Conservation (phyloP, 1,140 invertebrate species). For the Brachionus sp. region DNA sequence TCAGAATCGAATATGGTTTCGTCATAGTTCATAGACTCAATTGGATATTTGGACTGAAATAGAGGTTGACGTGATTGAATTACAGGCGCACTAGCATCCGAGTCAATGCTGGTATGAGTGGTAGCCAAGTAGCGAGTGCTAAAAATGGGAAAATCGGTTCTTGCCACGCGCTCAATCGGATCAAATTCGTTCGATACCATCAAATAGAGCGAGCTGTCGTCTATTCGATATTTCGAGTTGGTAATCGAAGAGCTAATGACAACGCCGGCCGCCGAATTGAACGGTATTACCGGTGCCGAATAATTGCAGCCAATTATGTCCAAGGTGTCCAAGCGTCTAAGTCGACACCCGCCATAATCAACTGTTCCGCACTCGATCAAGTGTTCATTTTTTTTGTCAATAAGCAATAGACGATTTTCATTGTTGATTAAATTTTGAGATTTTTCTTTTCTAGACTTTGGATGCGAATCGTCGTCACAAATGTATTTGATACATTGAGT, state of each 20-base stretch:
- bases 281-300: constrained; percentile 27
- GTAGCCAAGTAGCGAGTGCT: constrained; percentile 27
- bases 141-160: constrained; percentile 41
- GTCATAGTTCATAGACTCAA: constrained; percentile 43
- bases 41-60: constrained; percentile 41
- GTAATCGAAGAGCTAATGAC: background rate
- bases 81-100: background rate
- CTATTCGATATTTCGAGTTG: background rate
- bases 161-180: background rate
- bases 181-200: constrained; percentile 44
- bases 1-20: constrained; percentile 33
- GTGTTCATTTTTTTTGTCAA: constrained; percentile 34
- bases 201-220: background rate
- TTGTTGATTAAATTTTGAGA: constrained; percentile 5
- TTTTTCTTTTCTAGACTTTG: background rate
- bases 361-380: constrained; percentile 44
- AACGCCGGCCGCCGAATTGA: constrained; percentile 15
- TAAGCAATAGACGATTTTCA: constrained; percentile 22
- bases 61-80: background rate
- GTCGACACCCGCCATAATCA: constrained; percentile 33
- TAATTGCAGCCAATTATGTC: constrained; percentile 29
- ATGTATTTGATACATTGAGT: constrained; percentile 40
- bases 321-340: background rate
- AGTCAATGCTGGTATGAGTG: background rate
- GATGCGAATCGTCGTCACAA: constrained; percentile 10